Percentiles rank a stretch among this genome's conserved stretches.
phyloP scores from a whole-genome alignment of 2,113 vertebrate genomes.

The Eulemur macaco region DNA sequence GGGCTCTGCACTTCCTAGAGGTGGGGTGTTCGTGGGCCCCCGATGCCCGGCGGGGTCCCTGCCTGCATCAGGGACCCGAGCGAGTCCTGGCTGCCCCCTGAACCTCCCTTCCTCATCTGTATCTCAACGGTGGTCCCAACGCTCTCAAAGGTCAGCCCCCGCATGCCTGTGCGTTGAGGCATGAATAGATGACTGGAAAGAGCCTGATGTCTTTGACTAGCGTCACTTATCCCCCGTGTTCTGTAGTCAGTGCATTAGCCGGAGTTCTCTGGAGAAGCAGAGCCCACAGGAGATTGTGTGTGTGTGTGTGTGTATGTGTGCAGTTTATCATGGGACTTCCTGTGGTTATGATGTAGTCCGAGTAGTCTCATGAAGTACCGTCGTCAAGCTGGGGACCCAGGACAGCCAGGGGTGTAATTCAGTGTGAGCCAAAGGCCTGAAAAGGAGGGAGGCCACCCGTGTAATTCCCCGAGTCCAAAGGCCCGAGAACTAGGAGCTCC shows the following conservation, averaged over 20 bases:
- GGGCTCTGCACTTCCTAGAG: neutral
- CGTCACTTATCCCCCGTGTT: rapidly evolving
- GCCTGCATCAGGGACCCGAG: rapidly evolving
- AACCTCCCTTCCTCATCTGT: neutral
- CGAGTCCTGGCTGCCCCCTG: neutral
- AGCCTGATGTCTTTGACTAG: rapidly evolving
- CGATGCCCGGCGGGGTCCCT: rapidly evolving
- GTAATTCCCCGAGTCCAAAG: neutral
- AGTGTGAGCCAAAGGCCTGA: neutral
- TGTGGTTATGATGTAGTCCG: neutral
- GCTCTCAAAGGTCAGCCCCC: rapidly evolving
- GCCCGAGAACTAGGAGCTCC: neutral
- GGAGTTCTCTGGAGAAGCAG: neutral
- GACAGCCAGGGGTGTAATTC: neutral
- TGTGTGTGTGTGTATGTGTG: no score
- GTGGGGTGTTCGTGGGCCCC: neutral
- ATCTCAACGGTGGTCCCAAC: rapidly evolving
- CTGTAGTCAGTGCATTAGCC: neutral
- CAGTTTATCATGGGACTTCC: neutral
- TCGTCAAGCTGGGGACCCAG: neutral
- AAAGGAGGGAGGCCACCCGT: neutral
- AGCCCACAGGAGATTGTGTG: neutral
- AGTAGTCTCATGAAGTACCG: neutral
- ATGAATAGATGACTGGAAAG: rapidly evolving
- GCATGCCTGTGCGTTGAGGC: rapidly evolving